These are phyloP conservation scores for Orycteropus afer DNA, from an alignment of 2,113 vertebrate genomes.

Conservation along the genomic window DNA sequence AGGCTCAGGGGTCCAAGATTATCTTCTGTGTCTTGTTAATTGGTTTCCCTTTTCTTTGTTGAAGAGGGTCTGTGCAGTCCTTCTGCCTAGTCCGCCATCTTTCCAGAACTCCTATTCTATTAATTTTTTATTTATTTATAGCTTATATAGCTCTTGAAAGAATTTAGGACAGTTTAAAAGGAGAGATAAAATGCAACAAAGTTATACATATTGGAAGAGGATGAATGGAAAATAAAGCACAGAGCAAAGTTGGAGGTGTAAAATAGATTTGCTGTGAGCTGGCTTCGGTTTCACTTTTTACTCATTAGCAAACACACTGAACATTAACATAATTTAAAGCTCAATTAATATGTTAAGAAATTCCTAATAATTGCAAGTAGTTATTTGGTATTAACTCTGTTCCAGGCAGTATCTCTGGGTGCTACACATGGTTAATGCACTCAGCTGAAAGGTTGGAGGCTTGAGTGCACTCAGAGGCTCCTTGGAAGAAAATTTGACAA, in stretches of 20 bases:
- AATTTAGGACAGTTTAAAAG: neutral
- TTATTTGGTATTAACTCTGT: neutral
- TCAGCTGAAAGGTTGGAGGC: too few relatives aligned
- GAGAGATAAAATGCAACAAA: neutral
- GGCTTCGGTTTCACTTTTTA: neutral
- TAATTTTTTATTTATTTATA: slow-evolving; percentile 46
- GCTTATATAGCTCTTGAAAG: neutral
- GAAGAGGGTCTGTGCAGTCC: too few relatives aligned
- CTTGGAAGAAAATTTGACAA: too few relatives aligned
- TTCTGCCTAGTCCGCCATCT: too few relatives aligned
- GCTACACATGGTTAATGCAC: too few relatives aligned
- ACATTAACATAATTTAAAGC: neutral
- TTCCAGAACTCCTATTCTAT: too few relatives aligned
- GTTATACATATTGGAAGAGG: neutral
- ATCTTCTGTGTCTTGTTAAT: too few relatives aligned
- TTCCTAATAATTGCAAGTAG: neutral
- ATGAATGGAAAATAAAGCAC: neutral
- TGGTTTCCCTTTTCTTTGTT: too few relatives aligned
- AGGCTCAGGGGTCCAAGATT: too few relatives aligned
- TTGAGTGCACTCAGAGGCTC: too few relatives aligned
- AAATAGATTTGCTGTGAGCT: neutral
- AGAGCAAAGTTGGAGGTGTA: neutral
- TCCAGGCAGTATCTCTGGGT: neutral
- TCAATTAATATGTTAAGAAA: neutral
- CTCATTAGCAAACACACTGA: neutral